phyloP scores from a whole-genome alignment of 2,113 vertebrate species.

The Semicossyphus pulcher region DNA sequence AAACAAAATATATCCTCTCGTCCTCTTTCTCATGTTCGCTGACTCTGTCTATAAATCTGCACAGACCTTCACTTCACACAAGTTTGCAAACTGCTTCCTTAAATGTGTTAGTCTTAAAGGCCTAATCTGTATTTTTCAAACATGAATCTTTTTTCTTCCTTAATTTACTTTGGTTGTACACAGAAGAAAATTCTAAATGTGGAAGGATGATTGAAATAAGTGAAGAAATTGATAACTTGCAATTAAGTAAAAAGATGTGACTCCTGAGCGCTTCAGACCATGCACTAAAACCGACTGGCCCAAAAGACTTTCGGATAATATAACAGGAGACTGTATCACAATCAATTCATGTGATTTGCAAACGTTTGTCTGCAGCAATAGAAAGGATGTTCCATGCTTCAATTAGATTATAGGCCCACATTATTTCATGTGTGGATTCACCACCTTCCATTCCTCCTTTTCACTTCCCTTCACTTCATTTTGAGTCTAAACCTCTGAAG shows the following conservation, averaged over 20 bases:
- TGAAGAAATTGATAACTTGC: no score
- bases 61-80: not conserved
- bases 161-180: no score
- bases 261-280: no score
- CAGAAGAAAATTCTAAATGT: no score
- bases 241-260: no score
- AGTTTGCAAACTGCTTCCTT: no score
- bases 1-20: constrained; percentile 3
- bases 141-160: no score
- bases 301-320: no score
- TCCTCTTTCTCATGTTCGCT: not conserved
- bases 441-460: not conserved
- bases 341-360: not conserved
- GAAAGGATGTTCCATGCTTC: not conserved
- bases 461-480: constrained; percentile 34
- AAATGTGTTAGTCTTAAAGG: no score
- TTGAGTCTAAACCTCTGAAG: constrained; percentile 15
- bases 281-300: no score
- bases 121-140: no score
- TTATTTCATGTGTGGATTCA: not conserved
- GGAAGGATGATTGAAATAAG: no score
- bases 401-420: not conserved
- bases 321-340: not conserved
- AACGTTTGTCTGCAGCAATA: not conserved
- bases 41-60: not conserved